Base-by-base conservation (phyloP, 2,797 vertebrate species). In the Sebastes steindachneri region DNA sequence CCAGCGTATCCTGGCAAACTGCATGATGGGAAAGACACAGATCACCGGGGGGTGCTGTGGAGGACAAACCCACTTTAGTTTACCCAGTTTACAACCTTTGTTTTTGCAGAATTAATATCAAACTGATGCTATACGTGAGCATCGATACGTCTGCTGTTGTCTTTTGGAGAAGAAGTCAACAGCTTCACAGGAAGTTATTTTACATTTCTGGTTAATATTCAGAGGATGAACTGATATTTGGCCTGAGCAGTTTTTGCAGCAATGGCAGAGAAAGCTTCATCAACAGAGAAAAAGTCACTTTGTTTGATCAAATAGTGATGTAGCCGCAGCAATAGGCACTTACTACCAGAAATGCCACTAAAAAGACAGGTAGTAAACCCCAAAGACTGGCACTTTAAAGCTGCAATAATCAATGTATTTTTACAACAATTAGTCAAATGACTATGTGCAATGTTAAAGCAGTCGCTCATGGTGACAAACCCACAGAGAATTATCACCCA, bases 1-100 rank as follows among this genome's bases (percentile, higher is more conserved):
- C 53, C 73, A 17, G 69, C 41, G 0, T 9, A 54, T 81, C 73
- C 74, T 31, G 72, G 76, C 73, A 75, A 66, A 71, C 51, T 37
- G 68, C 60, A 73, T 4, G 76, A 66, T n/a, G 28, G 71, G 63
- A 67, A 67, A 75, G 58, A 67, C 45, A 51, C 19, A n/a, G 17
- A 65, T 67, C 79, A 63, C 11, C 9, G 74, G 67, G 35, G 9
- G 8, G 57, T 59, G 70, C 1, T 3, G 26, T 15, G 64, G 69
- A 59, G 9, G 41, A 67, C 57, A 35, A 79, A 70, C 69, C 72
- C 75, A 51, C 60, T 37, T 37, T 21, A 19, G 15, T 41, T 64
- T 64, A 25, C 19, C 60, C 48, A 17, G 25, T 72, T 59, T 65
- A 41, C 23, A 59, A 4, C 2, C 31, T 37, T 60, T 29, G 31